Conservation (phyloP, 2,113 vertebrate genomes). For the Tragulus kanchil region DNA sequence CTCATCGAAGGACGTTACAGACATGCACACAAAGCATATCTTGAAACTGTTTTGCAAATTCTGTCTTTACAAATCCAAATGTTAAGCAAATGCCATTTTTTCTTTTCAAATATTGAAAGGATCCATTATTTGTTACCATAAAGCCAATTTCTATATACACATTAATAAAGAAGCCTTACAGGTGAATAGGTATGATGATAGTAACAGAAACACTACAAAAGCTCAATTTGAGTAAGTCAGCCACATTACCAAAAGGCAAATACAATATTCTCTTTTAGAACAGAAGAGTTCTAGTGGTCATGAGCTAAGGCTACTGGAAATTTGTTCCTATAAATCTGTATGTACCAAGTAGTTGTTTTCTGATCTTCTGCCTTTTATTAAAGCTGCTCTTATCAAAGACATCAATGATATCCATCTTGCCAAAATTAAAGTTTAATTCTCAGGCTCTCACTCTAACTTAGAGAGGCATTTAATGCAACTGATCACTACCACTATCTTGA, state of each 20-base stretch:
- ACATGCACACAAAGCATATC: not conserved
- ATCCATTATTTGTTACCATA: constrained; percentile 31
- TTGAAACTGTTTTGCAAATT: not conserved
- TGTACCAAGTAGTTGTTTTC: not conserved
- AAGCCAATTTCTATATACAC: not conserved
- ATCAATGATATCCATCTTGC: not conserved
- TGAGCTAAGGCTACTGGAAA: not conserved
- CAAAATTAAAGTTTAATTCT: constrained; percentile 34
- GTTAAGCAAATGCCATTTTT: constrained; percentile 3
- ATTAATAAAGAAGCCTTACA: constrained; percentile 23
- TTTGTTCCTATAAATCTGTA: not conserved
- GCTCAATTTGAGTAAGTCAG: not conserved
- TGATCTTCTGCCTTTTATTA: not conserved
- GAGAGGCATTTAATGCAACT: not conserved
- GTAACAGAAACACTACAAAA: not conserved
- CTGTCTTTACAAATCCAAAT: constrained; percentile 49
- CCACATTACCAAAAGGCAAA: not conserved
- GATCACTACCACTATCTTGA: not conserved
- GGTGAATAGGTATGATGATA: not conserved
- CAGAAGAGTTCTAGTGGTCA: not conserved
- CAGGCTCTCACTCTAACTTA: not conserved
- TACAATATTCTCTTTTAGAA: constrained; percentile 5
- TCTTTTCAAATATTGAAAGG: constrained; percentile 2
- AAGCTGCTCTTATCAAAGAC: not conserved
- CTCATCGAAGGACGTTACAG: not conserved